phyloP scores from a whole-genome alignment of 2,888 invertebrate species.

The Lissocephala sabroskyi region DNA sequence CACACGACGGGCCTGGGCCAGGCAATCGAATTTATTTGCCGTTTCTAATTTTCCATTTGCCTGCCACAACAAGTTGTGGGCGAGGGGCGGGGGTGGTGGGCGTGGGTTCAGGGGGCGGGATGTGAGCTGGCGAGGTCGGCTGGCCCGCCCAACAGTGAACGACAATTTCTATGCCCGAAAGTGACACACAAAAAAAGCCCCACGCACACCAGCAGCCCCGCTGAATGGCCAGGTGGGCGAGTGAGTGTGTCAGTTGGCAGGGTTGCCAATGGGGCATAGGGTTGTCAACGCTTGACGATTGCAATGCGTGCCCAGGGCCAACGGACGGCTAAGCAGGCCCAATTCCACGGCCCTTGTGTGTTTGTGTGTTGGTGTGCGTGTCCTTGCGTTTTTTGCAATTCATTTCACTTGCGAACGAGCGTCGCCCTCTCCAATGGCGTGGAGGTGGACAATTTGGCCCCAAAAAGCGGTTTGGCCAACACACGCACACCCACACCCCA shows the following conservation, averaged over 20 bases:
- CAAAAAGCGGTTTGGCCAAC: conserved; percentile 32
- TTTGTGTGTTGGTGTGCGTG: conserved; percentile 44
- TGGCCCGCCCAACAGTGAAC: too few species aligned
- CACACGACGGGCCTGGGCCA: conserved; percentile 31
- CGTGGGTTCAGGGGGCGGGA: too few species aligned
- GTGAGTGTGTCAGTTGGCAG: conserved; percentile 5
- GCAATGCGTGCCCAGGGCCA: conserved; percentile 15
- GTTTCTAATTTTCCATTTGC: conserved; percentile 56
- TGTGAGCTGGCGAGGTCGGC: too few species aligned
- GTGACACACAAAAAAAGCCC: conserved; percentile 52
- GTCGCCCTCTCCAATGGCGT: conserved; percentile 2
- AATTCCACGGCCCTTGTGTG: background rate
- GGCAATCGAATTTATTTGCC: conserved; percentile 64
- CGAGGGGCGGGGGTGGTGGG: too few species aligned
- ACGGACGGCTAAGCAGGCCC: too few species aligned
- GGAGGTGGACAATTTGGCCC: conserved; percentile 49
- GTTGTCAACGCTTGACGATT: background rate
- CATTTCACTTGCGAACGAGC: conserved; percentile 56
- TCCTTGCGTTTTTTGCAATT: conserved; percentile 64
- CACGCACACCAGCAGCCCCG: conserved; percentile 11
- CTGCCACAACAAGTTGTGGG: too few species aligned
- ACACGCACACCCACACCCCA: conserved; percentile 18
- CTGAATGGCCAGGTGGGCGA: too few species aligned
- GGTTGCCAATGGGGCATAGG: conserved; percentile 31
- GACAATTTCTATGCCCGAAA: conserved; percentile 60